Base-by-base conservation (phyloP, 2,888 invertebrate species). In the Hartigia nigra region DNA sequence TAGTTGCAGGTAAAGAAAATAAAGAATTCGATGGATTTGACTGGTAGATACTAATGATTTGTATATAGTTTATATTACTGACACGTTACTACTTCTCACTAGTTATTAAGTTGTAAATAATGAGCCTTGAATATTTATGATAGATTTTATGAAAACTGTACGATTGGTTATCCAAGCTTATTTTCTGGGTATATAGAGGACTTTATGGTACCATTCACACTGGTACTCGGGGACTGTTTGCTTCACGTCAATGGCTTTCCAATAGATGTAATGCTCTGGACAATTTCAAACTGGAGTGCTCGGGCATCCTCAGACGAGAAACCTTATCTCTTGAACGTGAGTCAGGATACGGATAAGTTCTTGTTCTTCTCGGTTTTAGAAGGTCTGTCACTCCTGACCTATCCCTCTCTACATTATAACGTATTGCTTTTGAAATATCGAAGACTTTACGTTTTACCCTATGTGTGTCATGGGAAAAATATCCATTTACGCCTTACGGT, bases 361-460 rank as follows among this genome's bases (percentile, higher is more conserved):
- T 74, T 78, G 76, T 80, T 81, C 3, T 3, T 82, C 81, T 80
- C 82, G 81, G 77, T 82, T 84, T 78, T 79, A 70, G 37, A 78
- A 78, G 76, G 69, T 74, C 55, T 0, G 4, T 74, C 77, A 37
- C 76, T 74, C 39, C 76, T 69, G 76, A 74, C 70, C 74, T 76
- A 75, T 74, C 12, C 11, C 75, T 37, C 34, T 70, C 1, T n/a
- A n/a, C 23, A 14, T 55, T 55, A 0, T 5, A 55, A 23, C 39
- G 9, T 14, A 39, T 39, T 39, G 39, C 14, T 39, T 39, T 39
- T 39, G 14, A 39, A 39, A 23, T 39, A 14, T 39, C 14, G n/a
- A 5, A 39, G n/a, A 5, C 5, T 14, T 14, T 39, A 39, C 5
- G 39, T 39, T 39, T 5, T 39, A 39, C 14, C 39, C 4, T n/a